A percentile compares a stretch with the other conserved stretches of the same genome.
phyloP scores from a whole-genome alignment of 2,113 vertebrate genomes.

The Phoxinus phoxinus region DNA sequence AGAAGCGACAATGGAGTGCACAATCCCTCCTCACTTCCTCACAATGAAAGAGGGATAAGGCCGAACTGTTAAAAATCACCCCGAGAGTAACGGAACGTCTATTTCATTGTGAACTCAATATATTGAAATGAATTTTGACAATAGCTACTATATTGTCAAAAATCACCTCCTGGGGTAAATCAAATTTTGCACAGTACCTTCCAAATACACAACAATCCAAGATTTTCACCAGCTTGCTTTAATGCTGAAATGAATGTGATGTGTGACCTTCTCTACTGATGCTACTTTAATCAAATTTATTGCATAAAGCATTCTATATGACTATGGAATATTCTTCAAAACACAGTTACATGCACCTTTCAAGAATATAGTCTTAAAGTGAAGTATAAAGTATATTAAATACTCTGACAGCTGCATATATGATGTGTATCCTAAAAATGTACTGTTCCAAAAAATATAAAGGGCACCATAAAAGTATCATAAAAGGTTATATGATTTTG shows the following conservation, averaged over 20 bases:
- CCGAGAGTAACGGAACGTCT: conserved; percentile 63
- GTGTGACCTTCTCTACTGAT: background rate
- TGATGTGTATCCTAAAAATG: background rate
- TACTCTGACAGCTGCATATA: background rate
- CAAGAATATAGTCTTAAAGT: background rate
- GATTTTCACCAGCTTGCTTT: background rate
- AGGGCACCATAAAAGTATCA: background rate
- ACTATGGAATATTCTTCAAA: background rate
- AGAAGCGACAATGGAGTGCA: conserved; percentile 71
- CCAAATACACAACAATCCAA: conserved; percentile 1
- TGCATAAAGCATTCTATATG: background rate
- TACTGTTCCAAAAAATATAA: background rate
- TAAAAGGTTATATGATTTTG: background rate
- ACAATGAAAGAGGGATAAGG: conserved; percentile 71
- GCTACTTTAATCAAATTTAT: background rate
- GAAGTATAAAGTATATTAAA: background rate
- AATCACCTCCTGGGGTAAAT: conserved; percentile 23
- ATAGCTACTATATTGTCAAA: conserved; percentile 1
- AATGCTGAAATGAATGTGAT: background rate
- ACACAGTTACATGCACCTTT: background rate
- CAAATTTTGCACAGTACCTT: conserved; percentile 18
- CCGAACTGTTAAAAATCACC: conserved; percentile 52
- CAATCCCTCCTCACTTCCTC: conserved; percentile 68
- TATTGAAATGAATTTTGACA: conserved; percentile 42
- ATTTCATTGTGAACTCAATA: conserved; percentile 53